phyloP scores from a whole-genome alignment of 2,888 invertebrate genomes.

The Cabera pusaria region DNA sequence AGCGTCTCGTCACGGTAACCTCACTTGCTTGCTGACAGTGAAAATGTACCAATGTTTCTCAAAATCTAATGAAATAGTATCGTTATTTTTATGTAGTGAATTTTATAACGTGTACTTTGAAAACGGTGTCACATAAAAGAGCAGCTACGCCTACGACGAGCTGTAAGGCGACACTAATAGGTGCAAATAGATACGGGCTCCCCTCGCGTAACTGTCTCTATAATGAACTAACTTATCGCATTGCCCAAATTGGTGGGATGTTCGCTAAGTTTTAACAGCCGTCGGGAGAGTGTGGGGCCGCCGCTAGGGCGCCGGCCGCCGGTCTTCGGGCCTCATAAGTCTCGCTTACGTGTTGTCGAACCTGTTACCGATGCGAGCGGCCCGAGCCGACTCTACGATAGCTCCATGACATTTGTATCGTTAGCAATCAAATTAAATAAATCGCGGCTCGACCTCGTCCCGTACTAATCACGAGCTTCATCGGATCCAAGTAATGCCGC shows the following conservation, averaged over 20 bases:
- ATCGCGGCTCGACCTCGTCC: constrained; percentile 2
- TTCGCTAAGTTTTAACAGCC: constrained; percentile 16
- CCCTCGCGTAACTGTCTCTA: neutral
- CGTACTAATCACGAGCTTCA: constrained; percentile 14
- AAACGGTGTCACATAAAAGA: no score
- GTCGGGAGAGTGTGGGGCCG: constrained; percentile 6
- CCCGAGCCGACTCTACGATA: no score
- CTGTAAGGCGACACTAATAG: no score
- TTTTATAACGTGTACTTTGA: no score
- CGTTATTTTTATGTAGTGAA: no score
- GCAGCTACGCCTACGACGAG: no score
- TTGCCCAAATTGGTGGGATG: constrained; percentile 12
- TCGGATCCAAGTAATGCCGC: constrained; percentile 16
- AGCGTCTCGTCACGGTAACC: no score
- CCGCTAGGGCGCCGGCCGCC: constrained; percentile 1
- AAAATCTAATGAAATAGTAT: no score
- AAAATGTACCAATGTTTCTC: no score
- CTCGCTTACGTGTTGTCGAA: constrained; percentile 5
- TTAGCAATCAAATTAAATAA: constrained; percentile 9
- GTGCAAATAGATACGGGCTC: neutral
- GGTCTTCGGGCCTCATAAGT: constrained; percentile 9
- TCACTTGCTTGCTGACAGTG: no score
- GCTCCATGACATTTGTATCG: constrained; percentile 16
- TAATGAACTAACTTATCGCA: constrained; percentile 15
- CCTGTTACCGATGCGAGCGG: no score